phyloP scores from a whole-genome alignment of 1,140 invertebrate species.

The Plectus sambesii region DNA sequence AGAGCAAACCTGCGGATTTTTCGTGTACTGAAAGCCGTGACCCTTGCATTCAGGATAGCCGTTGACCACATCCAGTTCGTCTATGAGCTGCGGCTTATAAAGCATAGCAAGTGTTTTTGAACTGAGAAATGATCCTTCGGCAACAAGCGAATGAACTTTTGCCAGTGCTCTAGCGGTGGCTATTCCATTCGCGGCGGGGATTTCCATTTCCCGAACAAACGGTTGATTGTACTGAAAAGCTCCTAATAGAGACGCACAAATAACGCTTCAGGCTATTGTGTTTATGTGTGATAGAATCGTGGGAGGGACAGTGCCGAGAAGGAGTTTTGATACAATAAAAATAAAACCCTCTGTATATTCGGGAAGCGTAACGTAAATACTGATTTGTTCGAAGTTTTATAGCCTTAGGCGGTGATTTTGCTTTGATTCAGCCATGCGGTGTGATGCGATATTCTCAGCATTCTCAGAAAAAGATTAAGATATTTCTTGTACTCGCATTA shows the following conservation, averaged over 20 bases:
- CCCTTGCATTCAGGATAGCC: slow-evolving; percentile 18
- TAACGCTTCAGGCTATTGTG: slow-evolving; percentile 1
- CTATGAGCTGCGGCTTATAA: slow-evolving; percentile 9
- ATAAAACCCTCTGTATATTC: slow-evolving; percentile 13
- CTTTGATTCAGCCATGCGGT: no score
- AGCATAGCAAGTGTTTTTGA: slow-evolving; percentile 4
- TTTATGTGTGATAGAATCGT: slow-evolving; percentile 14
- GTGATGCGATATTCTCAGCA: no score
- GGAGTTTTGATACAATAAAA: slow-evolving; percentile 17
- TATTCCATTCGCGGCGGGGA: slow-evolving; percentile 26
- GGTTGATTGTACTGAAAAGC: slow-evolving; percentile 21
- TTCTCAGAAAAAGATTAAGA: no score
- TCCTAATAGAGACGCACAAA: neutral
- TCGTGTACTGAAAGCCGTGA: slow-evolving; percentile 21
- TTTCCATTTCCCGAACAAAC: slow-evolving; percentile 17
- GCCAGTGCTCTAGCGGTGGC: slow-evolving; percentile 19
- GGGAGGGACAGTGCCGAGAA: slow-evolving; percentile 15
- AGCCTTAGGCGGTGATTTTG: no score
- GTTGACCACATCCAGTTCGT: slow-evolving; percentile 23
- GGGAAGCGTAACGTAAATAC: no score
- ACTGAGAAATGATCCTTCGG: slow-evolving; percentile 6
- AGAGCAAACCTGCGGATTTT: slow-evolving; percentile 13
- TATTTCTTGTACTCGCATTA: no score
- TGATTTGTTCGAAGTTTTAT: no score
- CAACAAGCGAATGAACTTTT: slow-evolving; percentile 17